These are phyloP conservation scores for Cataglyphis cursor DNA, from an alignment of 2,888 invertebrate genomes.

Conservation along the genomic window DNA sequence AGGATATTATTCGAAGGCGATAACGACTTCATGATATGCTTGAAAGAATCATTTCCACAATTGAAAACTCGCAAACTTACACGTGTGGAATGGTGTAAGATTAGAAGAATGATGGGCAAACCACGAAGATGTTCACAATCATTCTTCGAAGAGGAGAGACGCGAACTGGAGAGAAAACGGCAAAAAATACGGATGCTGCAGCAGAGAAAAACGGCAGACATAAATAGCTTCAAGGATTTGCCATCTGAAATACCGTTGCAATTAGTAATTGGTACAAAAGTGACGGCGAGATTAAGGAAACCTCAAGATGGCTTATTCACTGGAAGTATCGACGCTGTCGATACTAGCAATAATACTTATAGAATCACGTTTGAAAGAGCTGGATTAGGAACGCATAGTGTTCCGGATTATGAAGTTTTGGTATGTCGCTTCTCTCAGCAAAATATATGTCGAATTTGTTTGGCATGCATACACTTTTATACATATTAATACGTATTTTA, in stretches of 20 bases:
- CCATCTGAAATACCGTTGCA: conserved; percentile 98
- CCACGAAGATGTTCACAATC: conserved; percentile 97
- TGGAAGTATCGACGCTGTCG: conserved; percentile 97
- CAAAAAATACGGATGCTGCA: conserved; percentile 97
- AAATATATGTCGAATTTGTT: not conserved
- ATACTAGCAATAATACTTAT: conserved; percentile 97
- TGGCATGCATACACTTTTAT: not conserved
- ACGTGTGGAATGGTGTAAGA: conserved; percentile 97
- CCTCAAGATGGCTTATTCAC: conserved; percentile 98
- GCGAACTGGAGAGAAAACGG: conserved; percentile 95
- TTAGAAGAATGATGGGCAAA: conserved; percentile 98
- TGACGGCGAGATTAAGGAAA: conserved; percentile 94
- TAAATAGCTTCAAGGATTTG: conserved; percentile 93
- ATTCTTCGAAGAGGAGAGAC: conserved; percentile 98
- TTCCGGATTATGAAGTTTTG: conserved; percentile 98
- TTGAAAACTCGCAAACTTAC: conserved; percentile 94
- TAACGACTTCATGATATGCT: conserved; percentile 98
- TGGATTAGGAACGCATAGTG: conserved; percentile 97
- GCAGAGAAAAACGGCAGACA: conserved; percentile 94
- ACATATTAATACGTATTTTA: conserved; percentile 51
- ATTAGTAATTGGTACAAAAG: conserved; percentile 97
- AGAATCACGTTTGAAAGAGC: conserved; percentile 97
- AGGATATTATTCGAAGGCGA: conserved; percentile 97
- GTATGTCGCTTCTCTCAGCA: conserved; percentile 75
- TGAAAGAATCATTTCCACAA: conserved; percentile 97